A percentile compares a stretch with the other conserved stretches of the same genome.
phyloP scores from a whole-genome alignment of 2,113 vertebrate genomes.

The Gadus chalcogrammus region DNA sequence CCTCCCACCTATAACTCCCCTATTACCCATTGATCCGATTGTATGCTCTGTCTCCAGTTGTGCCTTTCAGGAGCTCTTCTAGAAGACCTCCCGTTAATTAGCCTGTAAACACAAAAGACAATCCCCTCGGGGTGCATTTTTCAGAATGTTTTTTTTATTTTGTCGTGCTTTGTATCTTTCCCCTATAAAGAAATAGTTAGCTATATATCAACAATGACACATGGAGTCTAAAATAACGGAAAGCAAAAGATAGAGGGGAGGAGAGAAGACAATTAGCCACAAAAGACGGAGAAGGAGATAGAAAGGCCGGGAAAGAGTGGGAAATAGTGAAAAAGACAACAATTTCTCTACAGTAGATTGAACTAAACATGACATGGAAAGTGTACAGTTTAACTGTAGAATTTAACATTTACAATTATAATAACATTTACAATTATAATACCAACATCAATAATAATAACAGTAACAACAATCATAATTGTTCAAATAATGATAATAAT shows the following conservation, averaged over 20 bases:
- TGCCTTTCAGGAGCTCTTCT: conserved; percentile 30
- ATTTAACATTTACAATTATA: conserved; percentile 77
- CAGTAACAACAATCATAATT: conserved; percentile 76
- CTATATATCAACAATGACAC: conserved; percentile 80
- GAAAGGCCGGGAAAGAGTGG: conserved; percentile 51
- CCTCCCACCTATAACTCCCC: conserved; percentile 32
- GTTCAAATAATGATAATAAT: conserved; percentile 71
- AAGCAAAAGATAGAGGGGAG: conserved; percentile 59
- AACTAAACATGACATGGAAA: conserved; percentile 67
- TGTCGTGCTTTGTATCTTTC: conserved; percentile 80
- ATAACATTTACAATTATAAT: conserved; percentile 66
- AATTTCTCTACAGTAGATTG: conserved; percentile 63
- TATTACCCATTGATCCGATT: conserved; percentile 50
- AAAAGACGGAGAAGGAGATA: conserved; percentile 59
- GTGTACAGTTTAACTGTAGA: conserved; percentile 65
- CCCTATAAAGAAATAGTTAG: conserved; percentile 83
- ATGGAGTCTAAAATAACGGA: conserved; percentile 73
- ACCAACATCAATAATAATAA: conserved; percentile 67
- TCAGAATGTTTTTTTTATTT: conserved; percentile 70
- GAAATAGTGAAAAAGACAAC: conserved; percentile 58
- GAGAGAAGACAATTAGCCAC: conserved; percentile 67
- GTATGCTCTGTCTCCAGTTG: conserved; percentile 33
- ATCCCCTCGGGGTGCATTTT: conserved; percentile 45
- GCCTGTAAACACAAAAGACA: conserved; percentile 36
- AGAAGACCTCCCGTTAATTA: conserved; percentile 44